Evolutionary conservation across 2,113 vertebrate genomes (phyloP).

Genomic region (Parus major): DNA sequence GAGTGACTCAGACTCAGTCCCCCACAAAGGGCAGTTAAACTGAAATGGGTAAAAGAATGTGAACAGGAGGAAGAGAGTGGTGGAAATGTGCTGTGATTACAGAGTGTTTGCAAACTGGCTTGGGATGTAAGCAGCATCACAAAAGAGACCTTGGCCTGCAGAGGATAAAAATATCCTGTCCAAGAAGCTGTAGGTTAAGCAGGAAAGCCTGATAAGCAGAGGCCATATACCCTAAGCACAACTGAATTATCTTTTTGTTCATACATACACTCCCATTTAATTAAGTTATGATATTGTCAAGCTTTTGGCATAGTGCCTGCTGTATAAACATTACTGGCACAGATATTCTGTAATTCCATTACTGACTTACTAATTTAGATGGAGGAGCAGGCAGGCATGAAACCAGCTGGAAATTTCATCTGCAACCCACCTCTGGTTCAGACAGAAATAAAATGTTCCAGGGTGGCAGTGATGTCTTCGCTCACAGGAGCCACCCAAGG

Average conservation of each 20-base stretch:
- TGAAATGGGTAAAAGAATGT: background rate
- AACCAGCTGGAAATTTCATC: background rate
- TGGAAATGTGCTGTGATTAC: background rate
- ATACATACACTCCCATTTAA: background rate
- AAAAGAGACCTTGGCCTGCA: background rate
- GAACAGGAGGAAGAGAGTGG: background rate
- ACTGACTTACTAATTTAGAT: constrained; percentile 4
- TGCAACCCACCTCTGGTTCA: background rate
- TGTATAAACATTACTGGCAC: constrained; percentile 23
- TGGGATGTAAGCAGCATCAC: background rate
- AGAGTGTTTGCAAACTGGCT: background rate
- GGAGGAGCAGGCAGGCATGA: constrained; percentile 1
- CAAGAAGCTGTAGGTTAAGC: background rate
- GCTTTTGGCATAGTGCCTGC: constrained; percentile 31
- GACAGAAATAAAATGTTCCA: background rate
- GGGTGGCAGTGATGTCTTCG: background rate
- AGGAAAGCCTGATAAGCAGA: background rate
- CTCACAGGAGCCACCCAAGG: background rate
- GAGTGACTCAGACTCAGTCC: background rate
- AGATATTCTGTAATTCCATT: constrained; percentile 22
- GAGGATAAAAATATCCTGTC: background rate
- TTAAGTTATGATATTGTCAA: constrained; percentile 35
- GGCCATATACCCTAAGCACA: background rate
- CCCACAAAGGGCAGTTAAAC: background rate
- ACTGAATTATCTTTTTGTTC: constrained; percentile 11